A percentile compares a stretch with the other conserved stretches of the same genome.
phyloP scores from a whole-genome alignment of 2,113 vertebrate genomes.

The Boulengerochromis microlepis region DNA sequence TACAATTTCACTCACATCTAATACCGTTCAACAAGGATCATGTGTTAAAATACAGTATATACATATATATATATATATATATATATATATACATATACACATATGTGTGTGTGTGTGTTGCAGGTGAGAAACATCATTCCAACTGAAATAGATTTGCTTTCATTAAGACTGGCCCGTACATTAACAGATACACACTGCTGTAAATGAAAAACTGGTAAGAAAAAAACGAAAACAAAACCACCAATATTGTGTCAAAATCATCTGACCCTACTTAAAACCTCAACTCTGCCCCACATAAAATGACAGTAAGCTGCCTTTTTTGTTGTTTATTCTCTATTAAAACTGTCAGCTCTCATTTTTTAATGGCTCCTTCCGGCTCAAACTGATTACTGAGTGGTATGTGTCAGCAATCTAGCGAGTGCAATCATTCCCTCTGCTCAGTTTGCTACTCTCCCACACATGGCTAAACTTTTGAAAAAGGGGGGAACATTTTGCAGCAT shows the following conservation, averaged over 20 bases:
- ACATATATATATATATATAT: background rate
- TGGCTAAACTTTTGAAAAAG: background rate
- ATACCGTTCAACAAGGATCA: background rate
- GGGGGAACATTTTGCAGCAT: background rate
- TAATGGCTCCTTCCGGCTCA: constrained; percentile 40
- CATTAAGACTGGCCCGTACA: background rate
- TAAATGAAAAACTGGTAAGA: background rate
- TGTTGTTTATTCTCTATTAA: constrained; percentile 11
- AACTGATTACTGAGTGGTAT: background rate
- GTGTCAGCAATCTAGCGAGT: background rate
- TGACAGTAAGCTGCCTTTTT: background rate
- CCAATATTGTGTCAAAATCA: background rate
- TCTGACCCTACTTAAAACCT: background rate
- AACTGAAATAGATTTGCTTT: background rate
- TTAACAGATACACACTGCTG: background rate
- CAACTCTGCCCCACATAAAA: background rate
- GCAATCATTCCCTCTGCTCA: background rate
- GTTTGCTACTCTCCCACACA: constrained; percentile 10
- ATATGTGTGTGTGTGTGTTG: background rate
- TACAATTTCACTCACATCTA: background rate
- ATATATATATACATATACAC: too few species aligned
- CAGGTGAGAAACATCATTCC: background rate
- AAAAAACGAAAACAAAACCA: background rate
- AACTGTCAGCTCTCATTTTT: constrained; percentile 10
- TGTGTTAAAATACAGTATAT: background rate